These are phyloP conservation scores for Eutrigla gurnardus DNA, from an alignment of 2,797 vertebrate genomes.

Conservation along the genomic window DNA sequence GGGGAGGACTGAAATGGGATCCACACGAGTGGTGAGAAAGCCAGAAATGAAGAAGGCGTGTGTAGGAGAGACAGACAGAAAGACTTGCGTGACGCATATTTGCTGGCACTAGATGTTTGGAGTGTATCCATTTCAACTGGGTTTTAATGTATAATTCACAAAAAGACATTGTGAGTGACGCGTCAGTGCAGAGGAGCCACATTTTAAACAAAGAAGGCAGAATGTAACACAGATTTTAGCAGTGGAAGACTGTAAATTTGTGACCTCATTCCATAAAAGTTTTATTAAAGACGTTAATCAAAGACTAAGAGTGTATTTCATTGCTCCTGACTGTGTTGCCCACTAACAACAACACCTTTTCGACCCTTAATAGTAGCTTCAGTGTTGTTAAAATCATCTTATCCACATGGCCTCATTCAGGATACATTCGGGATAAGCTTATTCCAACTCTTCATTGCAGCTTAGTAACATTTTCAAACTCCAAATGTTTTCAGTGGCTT, in stretches of 20 bases:
- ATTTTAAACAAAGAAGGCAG: constrained; percentile 40
- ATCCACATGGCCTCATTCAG: neutral
- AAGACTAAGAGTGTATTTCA: constrained; percentile 25
- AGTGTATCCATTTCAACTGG: constrained; percentile 57
- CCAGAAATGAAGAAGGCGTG: constrained; percentile 34
- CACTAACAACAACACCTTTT: neutral
- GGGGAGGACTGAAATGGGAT: constrained; percentile 51
- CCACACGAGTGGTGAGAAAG: constrained; percentile 48
- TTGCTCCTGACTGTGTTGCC: neutral
- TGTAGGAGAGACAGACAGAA: constrained; percentile 43
- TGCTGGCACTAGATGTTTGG: constrained; percentile 66
- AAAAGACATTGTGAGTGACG: constrained; percentile 52
- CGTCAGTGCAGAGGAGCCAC: constrained; percentile 45
- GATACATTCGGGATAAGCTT: neutral
- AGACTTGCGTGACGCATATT: constrained; percentile 68
- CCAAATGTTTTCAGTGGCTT: neutral
- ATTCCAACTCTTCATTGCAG: neutral
- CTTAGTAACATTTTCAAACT: constrained; percentile 3
- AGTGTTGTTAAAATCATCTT: neutral
- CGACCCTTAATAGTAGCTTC: neutral
- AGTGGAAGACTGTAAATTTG: constrained; percentile 18
- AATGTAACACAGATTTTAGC: constrained; percentile 25
- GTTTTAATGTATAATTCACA: constrained; percentile 80
- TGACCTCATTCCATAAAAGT: constrained; percentile 26
- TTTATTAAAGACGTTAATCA: constrained; percentile 33